Percentiles rank a stretch among this genome's conserved stretches.
phyloP scores from a whole-genome alignment of 2,797 vertebrate genomes.

The Poecilia velifera region DNA sequence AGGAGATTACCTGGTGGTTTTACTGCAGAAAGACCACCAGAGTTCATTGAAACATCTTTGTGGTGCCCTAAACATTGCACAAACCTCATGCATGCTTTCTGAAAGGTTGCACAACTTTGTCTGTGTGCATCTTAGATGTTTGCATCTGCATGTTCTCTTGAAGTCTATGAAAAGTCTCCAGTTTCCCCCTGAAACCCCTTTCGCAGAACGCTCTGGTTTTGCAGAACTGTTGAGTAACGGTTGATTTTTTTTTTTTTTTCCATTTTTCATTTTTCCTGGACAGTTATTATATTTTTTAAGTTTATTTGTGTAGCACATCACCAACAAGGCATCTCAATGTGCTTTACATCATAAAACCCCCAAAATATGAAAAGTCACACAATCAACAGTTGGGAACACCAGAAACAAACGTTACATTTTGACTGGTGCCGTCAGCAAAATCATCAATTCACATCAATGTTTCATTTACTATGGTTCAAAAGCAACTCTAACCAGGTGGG shows the following conservation, averaged over 20 bases:
- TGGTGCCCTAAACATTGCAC: neutral
- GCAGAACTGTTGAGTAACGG: neutral
- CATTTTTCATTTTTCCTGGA: neutral
- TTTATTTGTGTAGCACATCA: too few relatives aligned
- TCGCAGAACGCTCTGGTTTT: neutral
- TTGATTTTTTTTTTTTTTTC: neutral
- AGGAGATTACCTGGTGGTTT: conserved; percentile 54
- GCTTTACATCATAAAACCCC: too few relatives aligned
- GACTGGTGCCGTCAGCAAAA: too few relatives aligned
- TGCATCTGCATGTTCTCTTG: conserved; percentile 11
- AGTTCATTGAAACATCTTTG: conserved; percentile 9
- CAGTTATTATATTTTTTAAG: too few relatives aligned
- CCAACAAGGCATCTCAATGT: too few relatives aligned
- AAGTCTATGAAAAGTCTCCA: neutral
- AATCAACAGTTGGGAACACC: too few relatives aligned
- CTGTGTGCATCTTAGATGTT: conserved; percentile 5
- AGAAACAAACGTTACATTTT: too few relatives aligned
- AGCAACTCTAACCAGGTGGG: too few relatives aligned
- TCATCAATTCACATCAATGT: too few relatives aligned
- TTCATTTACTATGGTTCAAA: too few relatives aligned
- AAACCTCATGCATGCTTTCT: conserved; percentile 39
- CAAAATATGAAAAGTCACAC: too few relatives aligned
- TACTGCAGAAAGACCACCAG: conserved; percentile 28
- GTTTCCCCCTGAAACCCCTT: neutral
- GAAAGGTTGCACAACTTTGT: conserved; percentile 24